Evolutionary conservation across 2,113 vertebrate genomes (phyloP).

Genomic region (Picathartes gymnocephalus): DNA sequence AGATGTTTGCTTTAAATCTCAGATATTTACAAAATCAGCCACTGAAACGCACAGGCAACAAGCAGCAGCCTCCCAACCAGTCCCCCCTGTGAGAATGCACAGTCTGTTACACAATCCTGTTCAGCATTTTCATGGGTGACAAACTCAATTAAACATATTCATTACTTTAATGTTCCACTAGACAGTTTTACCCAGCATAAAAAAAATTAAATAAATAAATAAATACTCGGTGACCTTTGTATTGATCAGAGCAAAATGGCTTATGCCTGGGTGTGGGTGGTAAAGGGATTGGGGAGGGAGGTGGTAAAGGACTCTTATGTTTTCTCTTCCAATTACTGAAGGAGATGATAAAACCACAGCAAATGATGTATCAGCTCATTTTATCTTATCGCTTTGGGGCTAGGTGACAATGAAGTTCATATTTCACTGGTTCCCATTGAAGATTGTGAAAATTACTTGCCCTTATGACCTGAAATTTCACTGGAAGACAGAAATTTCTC

Average conservation of each 20-base stretch:
- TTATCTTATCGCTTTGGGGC: slow-evolving; percentile 86
- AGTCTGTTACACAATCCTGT: slow-evolving; percentile 28
- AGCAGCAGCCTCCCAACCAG: neutral
- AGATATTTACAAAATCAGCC: neutral
- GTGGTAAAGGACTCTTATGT: slow-evolving; percentile 70
- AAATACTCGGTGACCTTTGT: slow-evolving; percentile 75
- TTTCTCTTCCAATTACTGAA: slow-evolving; percentile 83
- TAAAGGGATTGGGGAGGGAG: slow-evolving; percentile 53
- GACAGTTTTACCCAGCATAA: slow-evolving; percentile 64
- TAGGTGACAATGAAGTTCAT: slow-evolving; percentile 89
- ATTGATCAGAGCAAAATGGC: slow-evolving; percentile 76
- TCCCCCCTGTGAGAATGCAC: neutral
- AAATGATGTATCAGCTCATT: slow-evolving; percentile 90
- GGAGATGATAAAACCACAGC: slow-evolving; percentile 85
- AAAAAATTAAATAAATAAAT: slow-evolving; percentile 76
- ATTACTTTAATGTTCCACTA: slow-evolving; percentile 77
- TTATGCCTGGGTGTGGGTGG: slow-evolving; percentile 67
- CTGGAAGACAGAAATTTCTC: slow-evolving; percentile 85
- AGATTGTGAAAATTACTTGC: slow-evolving; percentile 87
- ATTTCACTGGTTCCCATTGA: slow-evolving; percentile 87
- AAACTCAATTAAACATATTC: slow-evolving; percentile 82
- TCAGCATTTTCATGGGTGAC: slow-evolving; percentile 74
- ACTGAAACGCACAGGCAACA: neutral
- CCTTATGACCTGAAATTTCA: slow-evolving; percentile 87
- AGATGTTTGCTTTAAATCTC: neutral